A percentile compares a stretch with the other conserved stretches of the same genome.
Evolutionary conservation across 2,797 vertebrate genomes (phyloP).

Genomic region (Otolemur crassicaudatus): DNA sequence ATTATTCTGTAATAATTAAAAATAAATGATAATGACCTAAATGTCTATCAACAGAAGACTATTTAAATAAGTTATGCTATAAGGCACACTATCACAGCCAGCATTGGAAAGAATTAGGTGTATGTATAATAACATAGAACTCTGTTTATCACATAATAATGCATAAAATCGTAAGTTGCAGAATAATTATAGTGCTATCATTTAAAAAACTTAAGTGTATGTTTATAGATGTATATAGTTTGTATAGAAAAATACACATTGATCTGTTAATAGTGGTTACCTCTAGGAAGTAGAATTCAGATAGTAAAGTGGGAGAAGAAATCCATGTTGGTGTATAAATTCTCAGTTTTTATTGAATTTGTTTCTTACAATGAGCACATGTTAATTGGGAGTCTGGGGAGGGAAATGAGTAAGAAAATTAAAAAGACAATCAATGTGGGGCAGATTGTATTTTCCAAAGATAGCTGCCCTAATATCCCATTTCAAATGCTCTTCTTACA

Average conservation of each 20-base stretch:
- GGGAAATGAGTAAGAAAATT: conserved; percentile 7
- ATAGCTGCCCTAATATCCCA: not conserved
- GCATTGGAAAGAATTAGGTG: not conserved
- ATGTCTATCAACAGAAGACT: conserved; percentile 1
- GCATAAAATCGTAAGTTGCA: conserved; percentile 1
- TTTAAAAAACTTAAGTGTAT: not conserved
- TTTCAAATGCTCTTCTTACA: not conserved
- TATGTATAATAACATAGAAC: not conserved
- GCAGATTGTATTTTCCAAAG: conserved; percentile 13
- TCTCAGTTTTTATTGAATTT: conserved; percentile 50
- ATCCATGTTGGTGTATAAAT: conserved; percentile 37
- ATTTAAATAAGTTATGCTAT: not conserved
- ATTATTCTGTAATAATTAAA: not conserved
- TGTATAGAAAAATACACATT: not conserved
- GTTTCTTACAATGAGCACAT: conserved; percentile 2
- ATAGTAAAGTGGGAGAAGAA: conserved; percentile 29
- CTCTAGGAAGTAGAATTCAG: not conserved
- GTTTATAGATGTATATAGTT: not conserved
- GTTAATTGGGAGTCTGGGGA: not conserved
- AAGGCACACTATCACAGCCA: not conserved
- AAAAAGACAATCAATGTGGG: not conserved
- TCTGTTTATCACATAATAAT: conserved; percentile 1
- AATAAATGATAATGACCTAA: not conserved
- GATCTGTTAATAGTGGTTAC: not conserved
- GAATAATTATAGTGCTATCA: not conserved